A percentile compares a stretch with the other conserved stretches of the same genome.
Conservation (phyloP, 2,888 invertebrate species). For the Chloroclystis v-ata region DNA sequence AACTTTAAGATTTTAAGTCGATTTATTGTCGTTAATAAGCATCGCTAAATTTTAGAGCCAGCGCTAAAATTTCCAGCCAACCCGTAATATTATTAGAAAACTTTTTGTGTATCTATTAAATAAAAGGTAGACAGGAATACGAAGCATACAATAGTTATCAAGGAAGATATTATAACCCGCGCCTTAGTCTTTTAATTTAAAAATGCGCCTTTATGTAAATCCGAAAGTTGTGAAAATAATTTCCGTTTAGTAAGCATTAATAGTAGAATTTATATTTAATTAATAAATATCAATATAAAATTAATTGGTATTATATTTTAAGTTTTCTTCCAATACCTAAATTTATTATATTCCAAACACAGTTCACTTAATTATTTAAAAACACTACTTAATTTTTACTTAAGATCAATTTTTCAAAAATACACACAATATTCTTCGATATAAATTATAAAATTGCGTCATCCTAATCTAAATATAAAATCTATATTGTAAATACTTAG, state of each 20-base stretch:
- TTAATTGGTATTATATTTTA: background rate
- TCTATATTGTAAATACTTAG: constrained; percentile 26
- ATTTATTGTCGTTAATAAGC: constrained; percentile 12
- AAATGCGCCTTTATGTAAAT: too few relatives aligned
- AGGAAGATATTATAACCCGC: too few relatives aligned
- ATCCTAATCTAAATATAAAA: constrained; percentile 28
- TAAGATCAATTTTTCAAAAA: constrained; percentile 28
- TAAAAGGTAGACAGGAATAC: too few relatives aligned
- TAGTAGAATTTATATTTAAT: background rate
- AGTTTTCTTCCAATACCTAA: constrained; percentile 2
- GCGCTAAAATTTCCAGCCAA: too few relatives aligned
- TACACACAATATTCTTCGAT: constrained; percentile 23
- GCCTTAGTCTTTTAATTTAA: too few relatives aligned
- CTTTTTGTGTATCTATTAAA: too few relatives aligned
- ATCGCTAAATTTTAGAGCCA: background rate
- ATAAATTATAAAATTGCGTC: constrained; percentile 22
- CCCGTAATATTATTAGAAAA: too few relatives aligned
- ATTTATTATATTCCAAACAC: constrained; percentile 9
- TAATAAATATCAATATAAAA: background rate
- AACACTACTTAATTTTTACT: constrained; percentile 18
- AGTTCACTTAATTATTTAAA: constrained; percentile 18
- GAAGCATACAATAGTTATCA: too few relatives aligned
- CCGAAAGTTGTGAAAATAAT: too few relatives aligned
- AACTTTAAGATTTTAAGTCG: background rate
- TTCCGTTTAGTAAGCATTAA: constrained; percentile 8